A percentile compares a stretch with the other conserved stretches of the same genome.
phyloP scores from a whole-genome alignment of 2,113 vertebrate species.

The Poeciliopsis occidentalis region DNA sequence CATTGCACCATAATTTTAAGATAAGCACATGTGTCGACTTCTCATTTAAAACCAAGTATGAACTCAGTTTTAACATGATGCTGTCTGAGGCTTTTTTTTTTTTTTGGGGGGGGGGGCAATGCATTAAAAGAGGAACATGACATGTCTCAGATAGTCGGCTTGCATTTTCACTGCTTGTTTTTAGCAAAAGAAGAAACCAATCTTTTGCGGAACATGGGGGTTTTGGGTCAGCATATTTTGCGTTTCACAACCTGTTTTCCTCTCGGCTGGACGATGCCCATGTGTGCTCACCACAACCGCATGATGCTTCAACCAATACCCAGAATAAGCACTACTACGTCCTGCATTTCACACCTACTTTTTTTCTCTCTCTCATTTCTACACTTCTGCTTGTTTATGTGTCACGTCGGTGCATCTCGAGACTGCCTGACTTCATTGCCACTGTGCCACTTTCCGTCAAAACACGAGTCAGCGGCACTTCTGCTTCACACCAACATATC shows the following conservation, averaged over 20 bases:
- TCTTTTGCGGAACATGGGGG: slow-evolving; percentile 63
- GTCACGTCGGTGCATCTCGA: slow-evolving; percentile 30
- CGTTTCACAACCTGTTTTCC: slow-evolving; percentile 70
- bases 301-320: slow-evolving; percentile 41
- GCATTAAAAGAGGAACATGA: slow-evolving; percentile 48
- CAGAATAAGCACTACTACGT: slow-evolving; percentile 33
- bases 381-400: slow-evolving; percentile 31
- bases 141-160: slow-evolving; percentile 20
- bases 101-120: background rate
- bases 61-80: background rate
- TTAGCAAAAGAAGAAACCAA: slow-evolving; percentile 32
- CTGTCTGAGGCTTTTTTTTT: background rate
- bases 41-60: background rate
- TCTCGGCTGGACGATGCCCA: slow-evolving; percentile 21
- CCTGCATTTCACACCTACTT: slow-evolving; percentile 44
- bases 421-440: slow-evolving; percentile 39
- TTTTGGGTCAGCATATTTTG: slow-evolving; percentile 64
- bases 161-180: slow-evolving; percentile 31
- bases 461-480: slow-evolving; percentile 33
- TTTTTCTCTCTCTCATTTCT: slow-evolving; percentile 8
- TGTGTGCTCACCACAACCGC: slow-evolving; percentile 63
- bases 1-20: slow-evolving; percentile 6
- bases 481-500: slow-evolving; percentile 22
- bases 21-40: background rate
- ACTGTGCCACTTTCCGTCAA: slow-evolving; percentile 48